Percentiles rank a stretch among this genome's conserved stretches.
These are phyloP conservation scores for Girardinichthys multiradiatus DNA, from an alignment of 2,113 vertebrate species.

Conservation along the genomic window DNA sequence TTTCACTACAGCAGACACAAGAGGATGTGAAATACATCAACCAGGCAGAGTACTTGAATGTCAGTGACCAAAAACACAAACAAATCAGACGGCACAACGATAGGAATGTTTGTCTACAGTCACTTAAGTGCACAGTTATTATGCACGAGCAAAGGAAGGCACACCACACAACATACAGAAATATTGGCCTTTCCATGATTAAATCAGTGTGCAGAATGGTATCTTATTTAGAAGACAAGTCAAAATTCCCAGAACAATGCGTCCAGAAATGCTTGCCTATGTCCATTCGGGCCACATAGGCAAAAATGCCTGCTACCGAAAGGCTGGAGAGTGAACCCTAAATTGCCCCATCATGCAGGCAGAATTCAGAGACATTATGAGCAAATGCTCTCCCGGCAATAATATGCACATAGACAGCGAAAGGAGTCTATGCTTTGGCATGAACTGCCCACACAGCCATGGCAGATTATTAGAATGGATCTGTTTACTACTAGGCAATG, in stretches of 20 bases:
- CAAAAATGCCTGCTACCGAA: background rate
- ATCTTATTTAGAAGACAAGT: background rate
- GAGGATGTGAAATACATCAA: background rate
- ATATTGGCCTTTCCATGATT: background rate
- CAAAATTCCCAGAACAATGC: background rate
- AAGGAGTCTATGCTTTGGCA: constrained; percentile 4
- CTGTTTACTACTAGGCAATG: background rate
- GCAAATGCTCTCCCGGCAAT: background rate
- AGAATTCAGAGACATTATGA: background rate
- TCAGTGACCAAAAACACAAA: background rate
- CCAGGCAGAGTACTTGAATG: constrained; percentile 8
- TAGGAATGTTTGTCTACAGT: background rate
- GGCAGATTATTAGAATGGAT: constrained; percentile 10
- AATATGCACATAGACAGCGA: background rate
- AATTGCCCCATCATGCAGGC: background rate
- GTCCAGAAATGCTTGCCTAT: background rate
- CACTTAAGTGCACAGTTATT: background rate
- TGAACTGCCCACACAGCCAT: background rate
- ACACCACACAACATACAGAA: background rate
- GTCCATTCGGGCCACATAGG: background rate
- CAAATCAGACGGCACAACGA: background rate
- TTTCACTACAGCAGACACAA: background rate
- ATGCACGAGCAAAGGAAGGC: too few species aligned
- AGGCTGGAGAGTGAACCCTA: background rate
- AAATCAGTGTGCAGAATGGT: background rate